phyloP scores from a whole-genome alignment of 1,140 invertebrate species.

The Zaprionus capensis region DNA sequence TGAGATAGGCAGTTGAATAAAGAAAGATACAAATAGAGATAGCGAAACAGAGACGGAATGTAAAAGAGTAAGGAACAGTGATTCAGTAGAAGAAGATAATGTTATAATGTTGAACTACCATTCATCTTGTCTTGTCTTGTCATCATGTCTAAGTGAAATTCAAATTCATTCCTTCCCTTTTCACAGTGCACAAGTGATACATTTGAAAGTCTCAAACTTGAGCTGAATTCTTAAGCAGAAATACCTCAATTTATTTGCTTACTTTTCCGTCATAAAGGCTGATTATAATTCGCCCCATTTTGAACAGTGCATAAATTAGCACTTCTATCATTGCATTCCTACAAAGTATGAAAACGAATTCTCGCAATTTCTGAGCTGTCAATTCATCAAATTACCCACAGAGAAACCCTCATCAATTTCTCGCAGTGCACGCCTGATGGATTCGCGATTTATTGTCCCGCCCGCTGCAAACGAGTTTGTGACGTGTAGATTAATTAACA shows the following conservation, averaged over 20 bases:
- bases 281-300: background rate
- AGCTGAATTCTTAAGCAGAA: background rate
- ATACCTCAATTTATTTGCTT: background rate
- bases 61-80: too few relatives aligned
- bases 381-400: background rate
- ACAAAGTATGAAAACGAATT: background rate
- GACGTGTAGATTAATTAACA: conserved; percentile 54
- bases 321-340: background rate
- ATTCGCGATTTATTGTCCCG: conserved; percentile 22
- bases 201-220: background rate
- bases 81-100: too few relatives aligned
- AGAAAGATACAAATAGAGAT: too few relatives aligned
- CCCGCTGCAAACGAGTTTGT: conserved; percentile 60
- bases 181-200: background rate
- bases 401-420: background rate
- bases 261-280: background rate
- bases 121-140: too few relatives aligned
- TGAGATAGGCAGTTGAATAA: too few relatives aligned
- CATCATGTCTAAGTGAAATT: too few relatives aligned
- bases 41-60: too few relatives aligned
- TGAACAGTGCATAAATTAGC: conserved; percentile 1
- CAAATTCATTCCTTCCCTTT: background rate
- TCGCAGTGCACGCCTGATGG: conserved; percentile 28
- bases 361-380: background rate
- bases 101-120: too few relatives aligned